A percentile compares a stretch with the other conserved stretches of the same genome.
Conservation (phyloP, 2,113 vertebrate genomes). For the Bubo scandiacus region DNA sequence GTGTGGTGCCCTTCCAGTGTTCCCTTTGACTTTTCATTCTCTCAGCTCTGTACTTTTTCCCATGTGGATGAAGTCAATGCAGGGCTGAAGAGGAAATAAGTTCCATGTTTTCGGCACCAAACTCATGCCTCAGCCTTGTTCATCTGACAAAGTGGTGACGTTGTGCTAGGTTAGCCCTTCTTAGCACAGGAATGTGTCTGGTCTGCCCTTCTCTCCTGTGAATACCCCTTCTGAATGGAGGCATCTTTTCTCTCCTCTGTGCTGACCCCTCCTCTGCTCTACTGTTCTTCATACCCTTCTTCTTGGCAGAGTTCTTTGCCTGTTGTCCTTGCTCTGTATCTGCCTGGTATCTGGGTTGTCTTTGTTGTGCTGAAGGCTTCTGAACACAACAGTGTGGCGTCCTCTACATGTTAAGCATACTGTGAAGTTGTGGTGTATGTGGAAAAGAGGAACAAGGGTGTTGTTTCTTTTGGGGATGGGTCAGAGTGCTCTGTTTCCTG, state of each 20-base stretch:
- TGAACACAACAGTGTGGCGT: neutral
- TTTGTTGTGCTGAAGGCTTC: neutral
- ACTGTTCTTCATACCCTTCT: neutral
- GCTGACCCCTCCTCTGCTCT: neutral
- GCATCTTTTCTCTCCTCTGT: neutral
- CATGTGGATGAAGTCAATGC: neutral
- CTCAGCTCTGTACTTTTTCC: neutral
- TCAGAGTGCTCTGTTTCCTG: neutral
- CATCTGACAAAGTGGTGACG: neutral
- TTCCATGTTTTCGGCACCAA: neutral
- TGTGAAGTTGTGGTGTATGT: neutral
- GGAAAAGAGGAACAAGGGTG: neutral
- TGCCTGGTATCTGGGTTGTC: accelerated
- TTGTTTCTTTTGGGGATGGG: neutral
- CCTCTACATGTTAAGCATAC: neutral
- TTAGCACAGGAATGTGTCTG: neutral
- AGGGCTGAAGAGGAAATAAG: neutral
- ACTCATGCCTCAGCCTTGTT: neutral
- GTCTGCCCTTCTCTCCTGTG: neutral
- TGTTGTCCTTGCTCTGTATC: neutral
- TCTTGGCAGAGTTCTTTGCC: neutral
- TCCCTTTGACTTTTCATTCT: neutral
- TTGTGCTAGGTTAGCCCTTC: neutral
- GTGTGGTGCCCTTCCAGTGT: neutral
- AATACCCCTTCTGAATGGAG: neutral